These are phyloP conservation scores for Drosophila meridionalis DNA, from an alignment of 2,888 invertebrate genomes.

Conservation along the genomic window DNA sequence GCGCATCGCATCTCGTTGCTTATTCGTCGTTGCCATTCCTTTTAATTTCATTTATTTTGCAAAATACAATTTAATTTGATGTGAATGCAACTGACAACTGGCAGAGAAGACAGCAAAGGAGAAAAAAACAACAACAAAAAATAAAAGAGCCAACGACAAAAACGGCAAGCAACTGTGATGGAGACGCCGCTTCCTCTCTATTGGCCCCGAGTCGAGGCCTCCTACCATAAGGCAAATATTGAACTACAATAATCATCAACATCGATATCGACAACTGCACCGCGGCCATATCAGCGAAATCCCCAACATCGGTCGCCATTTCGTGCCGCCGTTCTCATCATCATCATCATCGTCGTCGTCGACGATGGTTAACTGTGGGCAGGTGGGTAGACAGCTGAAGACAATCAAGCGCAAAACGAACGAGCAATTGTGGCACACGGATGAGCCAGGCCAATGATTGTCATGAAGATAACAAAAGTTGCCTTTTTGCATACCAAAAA, in stretches of 20 bases:
- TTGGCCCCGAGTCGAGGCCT: conserved; percentile 45
- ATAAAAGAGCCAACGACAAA: conserved; percentile 45
- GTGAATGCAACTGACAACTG: conserved; percentile 79
- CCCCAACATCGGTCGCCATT: conserved; percentile 66
- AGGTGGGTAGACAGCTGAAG: conserved; percentile 47
- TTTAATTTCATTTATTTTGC: conserved; percentile 80
- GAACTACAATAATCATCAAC: conserved; percentile 80
- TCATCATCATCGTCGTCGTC: conserved; percentile 43
- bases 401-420: conserved; percentile 80
- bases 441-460: conserved; percentile 78
- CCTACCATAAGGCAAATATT: conserved; percentile 79
- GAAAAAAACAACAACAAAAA: background rate
- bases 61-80: conserved; percentile 82
- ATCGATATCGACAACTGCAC: conserved; percentile 52
- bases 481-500: conserved; percentile 81
- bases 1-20: conserved; percentile 44
- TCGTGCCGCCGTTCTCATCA: conserved; percentile 62
- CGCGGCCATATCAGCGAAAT: conserved; percentile 63
- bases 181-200: conserved; percentile 29
- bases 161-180: conserved; percentile 43
- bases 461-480: conserved; percentile 81
- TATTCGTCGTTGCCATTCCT: conserved; percentile 72
- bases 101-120: conserved; percentile 47
- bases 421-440: conserved; percentile 80
- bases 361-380: conserved; percentile 20